Conservation (phyloP, 2,888 invertebrate genomes). For the Sceliomorpha sp. region DNA sequence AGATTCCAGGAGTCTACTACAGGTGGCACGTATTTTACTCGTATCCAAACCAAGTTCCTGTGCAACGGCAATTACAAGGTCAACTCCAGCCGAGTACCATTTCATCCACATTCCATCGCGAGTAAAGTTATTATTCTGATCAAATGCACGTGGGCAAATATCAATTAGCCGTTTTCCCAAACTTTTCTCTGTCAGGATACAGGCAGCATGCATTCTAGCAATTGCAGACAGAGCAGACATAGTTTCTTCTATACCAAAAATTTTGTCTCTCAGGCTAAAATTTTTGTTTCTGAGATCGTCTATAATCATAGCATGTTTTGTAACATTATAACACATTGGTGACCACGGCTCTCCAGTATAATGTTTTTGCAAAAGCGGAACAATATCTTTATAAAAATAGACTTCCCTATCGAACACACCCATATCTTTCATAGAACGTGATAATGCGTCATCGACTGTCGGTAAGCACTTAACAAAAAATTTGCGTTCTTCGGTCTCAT, state of each 20-base stretch:
- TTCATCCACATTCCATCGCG: conserved; percentile 44
- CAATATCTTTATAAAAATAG: conserved; percentile 79
- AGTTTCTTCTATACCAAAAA: conserved; percentile 57
- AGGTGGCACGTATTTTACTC: conserved; percentile 24
- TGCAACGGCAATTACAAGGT: conserved; percentile 59
- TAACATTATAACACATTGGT: conserved; percentile 69
- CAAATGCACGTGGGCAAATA: conserved; percentile 64
- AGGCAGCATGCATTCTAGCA: conserved; percentile 71
- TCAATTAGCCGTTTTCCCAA: conserved; percentile 61
- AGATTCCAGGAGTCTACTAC: conserved; percentile 18
- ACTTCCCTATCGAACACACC: conserved; percentile 82
- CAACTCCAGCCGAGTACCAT: conserved; percentile 34
- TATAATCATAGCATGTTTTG: conserved; percentile 71
- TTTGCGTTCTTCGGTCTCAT: conserved; percentile 53
- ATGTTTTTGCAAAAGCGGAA: conserved; percentile 75
- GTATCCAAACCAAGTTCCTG: conserved; percentile 49
- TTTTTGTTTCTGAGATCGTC: conserved; percentile 75
- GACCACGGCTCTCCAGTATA: conserved; percentile 66
- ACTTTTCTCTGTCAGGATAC: conserved; percentile 67
- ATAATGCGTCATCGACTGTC: conserved; percentile 79
- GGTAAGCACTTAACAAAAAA: conserved; percentile 85
- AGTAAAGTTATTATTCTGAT: conserved; percentile 10
- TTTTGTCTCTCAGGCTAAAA: conserved; percentile 62
- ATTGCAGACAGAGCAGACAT: conserved; percentile 63
- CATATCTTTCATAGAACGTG: conserved; percentile 81